Evolutionary conservation across 2,113 vertebrate genomes (phyloP), one percentile per base, ranked within the genome.

Genomic region (Colinus virginianus): DNA sequence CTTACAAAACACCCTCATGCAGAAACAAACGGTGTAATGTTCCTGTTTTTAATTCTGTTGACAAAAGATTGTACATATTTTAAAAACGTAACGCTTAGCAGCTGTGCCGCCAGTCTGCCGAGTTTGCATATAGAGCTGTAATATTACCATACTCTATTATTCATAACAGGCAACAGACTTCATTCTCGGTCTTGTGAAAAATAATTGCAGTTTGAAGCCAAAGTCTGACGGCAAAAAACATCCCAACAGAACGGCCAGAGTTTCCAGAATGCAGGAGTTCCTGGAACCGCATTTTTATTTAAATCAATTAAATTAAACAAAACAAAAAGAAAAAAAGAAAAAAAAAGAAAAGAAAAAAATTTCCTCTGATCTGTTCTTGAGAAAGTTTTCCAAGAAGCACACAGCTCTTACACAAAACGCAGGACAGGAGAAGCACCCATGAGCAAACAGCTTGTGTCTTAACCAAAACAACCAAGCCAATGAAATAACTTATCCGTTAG

Each of bases 91-190:
- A 93, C 8, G 7, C 90, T 96, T 89, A 88, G 90, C 93, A 96
- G 96, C 95, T 96, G 94, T 87, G 91, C 86, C 87, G 70, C 89
- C 94, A 95, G 91, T 78, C 94, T 94, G 90, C 82, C 85, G 94
- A 94, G 84, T 91, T 90, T 94, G 94, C 95, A 91, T 96, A 83
- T 90, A 87, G 83, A 92, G 91, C 82, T 94, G 90, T 77, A 94
- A 85, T 95, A 96, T 96, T 95, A 96, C 94, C 94, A 96, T 96
- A 95, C 78, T 95, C 84, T 95, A 94, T 94, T 96, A 95, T 96
- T 97, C 93, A 92, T 92, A 96, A 86, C 86, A 95, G 88, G 90
- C 81, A 95, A 90, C 94, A 95, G 87, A 91, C 80, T 93, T 93
- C 88, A 87, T 82, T 90, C 86, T 82, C 71, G 43, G 69, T 90